A percentile compares a stretch with the other conserved stretches of the same genome.
phyloP scores from a whole-genome alignment of 1,140 invertebrate species.

The Listronotus oregonensis region DNA sequence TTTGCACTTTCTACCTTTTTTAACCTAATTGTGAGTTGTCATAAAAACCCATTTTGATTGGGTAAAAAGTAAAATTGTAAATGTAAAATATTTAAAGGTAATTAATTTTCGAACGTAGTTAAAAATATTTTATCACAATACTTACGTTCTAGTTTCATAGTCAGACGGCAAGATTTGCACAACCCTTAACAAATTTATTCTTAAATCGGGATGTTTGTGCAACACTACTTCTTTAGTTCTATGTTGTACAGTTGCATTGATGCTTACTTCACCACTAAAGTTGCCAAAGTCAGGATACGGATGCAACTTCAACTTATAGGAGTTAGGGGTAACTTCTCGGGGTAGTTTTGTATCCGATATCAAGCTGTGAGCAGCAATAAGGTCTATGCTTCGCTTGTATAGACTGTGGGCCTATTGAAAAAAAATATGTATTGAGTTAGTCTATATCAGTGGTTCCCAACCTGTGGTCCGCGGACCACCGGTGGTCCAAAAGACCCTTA shows the following conservation, averaged over 20 bases:
- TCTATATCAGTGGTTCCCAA: too few species aligned
- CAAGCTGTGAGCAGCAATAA: conserved; percentile 63
- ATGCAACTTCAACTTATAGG: conserved; percentile 66
- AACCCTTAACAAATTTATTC: conserved; percentile 56
- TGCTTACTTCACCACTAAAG: conserved; percentile 66
- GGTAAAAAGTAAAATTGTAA: too few species aligned
- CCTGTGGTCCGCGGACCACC: too few species aligned
- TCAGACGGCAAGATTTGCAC: conserved; percentile 44
- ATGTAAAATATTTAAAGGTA: too few species aligned
- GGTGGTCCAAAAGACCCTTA: too few species aligned
- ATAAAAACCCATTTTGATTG: too few species aligned
- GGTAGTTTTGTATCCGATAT: conserved; percentile 63
- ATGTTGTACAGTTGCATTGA: conserved; percentile 64
- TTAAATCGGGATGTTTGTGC: conserved; percentile 65
- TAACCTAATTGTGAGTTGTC: too few species aligned
- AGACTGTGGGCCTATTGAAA: conserved; percentile 18
- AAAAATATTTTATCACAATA: too few species aligned
- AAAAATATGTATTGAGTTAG: not conserved
- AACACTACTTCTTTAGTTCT: conserved; percentile 64
- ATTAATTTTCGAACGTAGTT: too few species aligned
- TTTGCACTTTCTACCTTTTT: too few species aligned
- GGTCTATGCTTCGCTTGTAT: conserved; percentile 62
- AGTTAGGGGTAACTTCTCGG: conserved; percentile 62
- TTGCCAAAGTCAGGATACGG: conserved; percentile 63
- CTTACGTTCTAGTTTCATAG: conserved; percentile 43